Evolutionary conservation across 1,140 invertebrate genomes (phyloP).

Genomic region (Anagrus nilaparvatae): DNA sequence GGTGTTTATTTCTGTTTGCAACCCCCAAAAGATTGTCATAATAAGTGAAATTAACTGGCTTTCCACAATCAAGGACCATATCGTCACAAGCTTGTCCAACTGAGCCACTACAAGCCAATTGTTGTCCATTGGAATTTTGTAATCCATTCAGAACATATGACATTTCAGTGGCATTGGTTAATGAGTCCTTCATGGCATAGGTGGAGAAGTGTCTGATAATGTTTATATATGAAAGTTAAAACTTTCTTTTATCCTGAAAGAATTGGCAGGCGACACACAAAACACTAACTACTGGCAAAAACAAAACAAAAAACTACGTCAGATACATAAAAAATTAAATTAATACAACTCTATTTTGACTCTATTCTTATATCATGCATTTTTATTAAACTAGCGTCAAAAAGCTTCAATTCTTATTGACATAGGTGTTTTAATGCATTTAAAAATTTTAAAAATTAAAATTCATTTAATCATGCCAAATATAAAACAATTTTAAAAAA

Average conservation of each 20-base stretch:
- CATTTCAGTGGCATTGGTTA: constrained; percentile 31
- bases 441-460: background rate
- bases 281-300: constrained; percentile 40
- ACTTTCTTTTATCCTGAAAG: constrained; percentile 27
- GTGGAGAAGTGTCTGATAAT: constrained; percentile 38
- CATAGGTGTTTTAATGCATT: too few relatives aligned
- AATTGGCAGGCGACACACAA: constrained; percentile 40
- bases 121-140: background rate
- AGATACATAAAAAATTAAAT: too few relatives aligned
- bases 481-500: constrained; percentile 7
- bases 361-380: too few relatives aligned
- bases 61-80: constrained; percentile 72
- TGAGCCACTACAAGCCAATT: constrained; percentile 26
- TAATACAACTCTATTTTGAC: too few relatives aligned
- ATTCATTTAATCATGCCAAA: background rate
- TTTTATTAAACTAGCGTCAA: too few relatives aligned
- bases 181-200: constrained; percentile 31
- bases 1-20: constrained; percentile 59
- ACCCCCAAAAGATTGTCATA: constrained; percentile 80
- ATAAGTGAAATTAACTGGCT: constrained; percentile 77
- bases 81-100: constrained; percentile 43
- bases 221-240: constrained; percentile 16
- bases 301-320: too few relatives aligned
- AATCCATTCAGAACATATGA: background rate
- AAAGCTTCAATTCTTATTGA: too few relatives aligned